phyloP scores from a whole-genome alignment of 2,888 invertebrate genomes.

The Melanotus villosus region DNA sequence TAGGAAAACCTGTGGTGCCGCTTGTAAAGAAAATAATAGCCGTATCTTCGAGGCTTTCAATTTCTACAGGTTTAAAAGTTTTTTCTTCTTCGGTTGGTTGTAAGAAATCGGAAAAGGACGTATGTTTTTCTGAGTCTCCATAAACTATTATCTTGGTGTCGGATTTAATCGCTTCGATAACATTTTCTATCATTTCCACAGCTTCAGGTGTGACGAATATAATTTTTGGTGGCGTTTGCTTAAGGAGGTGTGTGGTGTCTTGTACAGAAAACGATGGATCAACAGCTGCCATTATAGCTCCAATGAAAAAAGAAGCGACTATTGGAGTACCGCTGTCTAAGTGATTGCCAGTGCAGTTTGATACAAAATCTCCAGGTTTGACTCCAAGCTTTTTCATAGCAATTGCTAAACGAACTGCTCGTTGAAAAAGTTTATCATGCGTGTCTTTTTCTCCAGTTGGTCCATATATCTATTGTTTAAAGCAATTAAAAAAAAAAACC shows the following conservation, averaged over 20 bases:
- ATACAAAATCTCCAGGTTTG: conserved; percentile 66
- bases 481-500: background rate
- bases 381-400: conserved; percentile 60
- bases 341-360: conserved; percentile 68
- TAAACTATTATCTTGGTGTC: conserved; percentile 58
- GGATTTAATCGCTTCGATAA: conserved; percentile 49
- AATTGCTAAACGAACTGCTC: conserved; percentile 11
- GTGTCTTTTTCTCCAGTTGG: conserved; percentile 59
- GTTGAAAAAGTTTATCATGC: conserved; percentile 56
- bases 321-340: conserved; percentile 67
- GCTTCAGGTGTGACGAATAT: conserved; percentile 54
- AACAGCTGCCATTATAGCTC: conserved; percentile 59
- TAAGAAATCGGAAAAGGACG: conserved; percentile 51
- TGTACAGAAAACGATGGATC: conserved; percentile 54
- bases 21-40: conserved; percentile 54
- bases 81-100: conserved; percentile 53
- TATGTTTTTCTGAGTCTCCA: conserved; percentile 52
- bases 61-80: conserved; percentile 41
- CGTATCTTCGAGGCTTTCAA: conserved; percentile 41
- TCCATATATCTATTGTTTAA: conserved; percentile 66
- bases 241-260: conserved; percentile 54
- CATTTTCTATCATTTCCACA: conserved; percentile 46
- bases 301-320: conserved; percentile 68
- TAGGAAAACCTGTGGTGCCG: conserved; percentile 54
- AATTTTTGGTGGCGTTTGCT: conserved; percentile 53